Base-by-base conservation (phyloP, 1,140 invertebrate species). In the Diploscapter pachys region DNA sequence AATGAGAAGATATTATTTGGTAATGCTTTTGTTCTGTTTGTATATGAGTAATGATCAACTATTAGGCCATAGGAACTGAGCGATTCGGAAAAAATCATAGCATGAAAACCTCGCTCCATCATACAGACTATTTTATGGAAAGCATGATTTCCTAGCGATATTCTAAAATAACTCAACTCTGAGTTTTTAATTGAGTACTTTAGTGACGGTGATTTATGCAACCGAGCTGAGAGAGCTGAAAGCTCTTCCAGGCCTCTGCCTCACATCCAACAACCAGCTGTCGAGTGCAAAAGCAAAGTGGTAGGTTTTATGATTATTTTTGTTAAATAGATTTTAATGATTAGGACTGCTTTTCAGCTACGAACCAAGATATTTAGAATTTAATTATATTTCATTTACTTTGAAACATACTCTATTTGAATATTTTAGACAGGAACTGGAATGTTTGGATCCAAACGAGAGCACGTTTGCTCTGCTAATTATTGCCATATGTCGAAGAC, bases 401-500 rank as follows among this genome's bases (percentile, higher is more conserved):
- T 31, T 31, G 31, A 31, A 31, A 31, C 31, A 1, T 31, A 31
- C 31, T 31, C 31, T 52, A n/a, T 9, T 52, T 68, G 11, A 55
- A n/a, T 31, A 11, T 52, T 52, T 52, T 55, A 68, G 9, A 68
- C 66, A 52, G 66, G 66, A 52, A 74, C 65, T 3, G 73, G 73
- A 13, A 66, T 74, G 8, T 65, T 74, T 8, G 73, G 73, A 3
- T 64, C 73, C 63, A 11, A 57, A n/a, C 5, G 73, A 49, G 73
- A 74, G 9, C 64, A 74, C 64, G 31, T 74, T 49, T 74, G 73
- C 59, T 54, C 64, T 55, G 68, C 73, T 8, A 74, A 74, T 31
- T 74, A 64, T 63, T 74, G 73, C 48, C 73, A 74, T 56, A 64
- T 74, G 6, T 61, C 55, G 48, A 74, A 64, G 63, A 74, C 73